Evolutionary conservation across 1,140 invertebrate species (phyloP).

Genomic region (Globodera rostochiensis): DNA sequence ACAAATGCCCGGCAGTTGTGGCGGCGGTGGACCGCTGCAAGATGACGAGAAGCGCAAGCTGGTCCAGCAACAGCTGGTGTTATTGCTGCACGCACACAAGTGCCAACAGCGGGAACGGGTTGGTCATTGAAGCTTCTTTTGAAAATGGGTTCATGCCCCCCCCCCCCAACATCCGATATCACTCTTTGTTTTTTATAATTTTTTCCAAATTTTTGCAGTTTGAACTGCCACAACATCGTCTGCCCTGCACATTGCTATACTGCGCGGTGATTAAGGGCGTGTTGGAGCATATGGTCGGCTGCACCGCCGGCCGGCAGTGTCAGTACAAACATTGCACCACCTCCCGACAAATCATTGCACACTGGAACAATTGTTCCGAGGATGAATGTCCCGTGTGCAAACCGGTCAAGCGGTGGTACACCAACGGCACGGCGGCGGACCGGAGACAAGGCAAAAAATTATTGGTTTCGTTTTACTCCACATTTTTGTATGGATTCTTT

Average conservation of each 20-base stretch:
- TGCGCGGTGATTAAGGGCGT: constrained; percentile 99
- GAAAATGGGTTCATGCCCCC: constrained; percentile 17
- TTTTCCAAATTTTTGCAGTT: background rate
- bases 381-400: constrained; percentile 94
- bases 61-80: constrained; percentile 94
- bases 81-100: constrained; percentile 95
- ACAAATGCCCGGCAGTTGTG: background rate
- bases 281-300: constrained; percentile 96
- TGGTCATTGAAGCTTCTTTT: constrained; percentile 58
- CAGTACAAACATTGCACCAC: constrained; percentile 90
- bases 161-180: too few relatives aligned
- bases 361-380: constrained; percentile 95
- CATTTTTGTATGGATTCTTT: too few relatives aligned
- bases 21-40: constrained; percentile 66
- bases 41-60: constrained; percentile 96
- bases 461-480: too few relatives aligned
- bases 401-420: constrained; percentile 79
- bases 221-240: background rate
- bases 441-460: background rate
- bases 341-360: constrained; percentile 93
- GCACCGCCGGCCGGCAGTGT: constrained; percentile 78
- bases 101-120: constrained; percentile 83
- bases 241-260: constrained; percentile 82
- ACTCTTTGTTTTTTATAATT: constrained; percentile 12
- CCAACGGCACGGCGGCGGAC: background rate